Percentiles rank a stretch among this genome's conserved stretches.
Evolutionary conservation across 2,113 vertebrate species (phyloP).

Genomic region (Lophotis ruficrista): DNA sequence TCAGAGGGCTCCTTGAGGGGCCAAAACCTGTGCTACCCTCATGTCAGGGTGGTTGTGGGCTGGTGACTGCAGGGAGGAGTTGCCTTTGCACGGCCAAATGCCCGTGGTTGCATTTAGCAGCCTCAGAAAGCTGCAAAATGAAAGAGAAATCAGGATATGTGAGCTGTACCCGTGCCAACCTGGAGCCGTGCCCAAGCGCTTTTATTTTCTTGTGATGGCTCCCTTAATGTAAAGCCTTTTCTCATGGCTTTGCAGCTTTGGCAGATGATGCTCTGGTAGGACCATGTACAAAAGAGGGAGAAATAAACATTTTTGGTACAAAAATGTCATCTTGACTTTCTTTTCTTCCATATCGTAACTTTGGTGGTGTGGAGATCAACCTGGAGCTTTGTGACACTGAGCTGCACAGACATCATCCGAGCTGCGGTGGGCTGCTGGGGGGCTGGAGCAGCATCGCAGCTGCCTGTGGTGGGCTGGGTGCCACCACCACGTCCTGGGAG

Average conservation of each 20-base stretch:
- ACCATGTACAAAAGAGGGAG: background rate
- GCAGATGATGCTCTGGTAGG: background rate
- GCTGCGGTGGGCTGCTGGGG: background rate
- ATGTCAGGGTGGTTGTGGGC: rapidly evolving
- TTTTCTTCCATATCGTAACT: rapidly evolving
- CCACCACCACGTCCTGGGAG: background rate
- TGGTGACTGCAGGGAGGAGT: background rate
- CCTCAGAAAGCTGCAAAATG: background rate
- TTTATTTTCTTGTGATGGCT: background rate
- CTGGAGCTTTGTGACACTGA: background rate
- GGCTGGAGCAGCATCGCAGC: background rate
- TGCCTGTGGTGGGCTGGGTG: background rate
- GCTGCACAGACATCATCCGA: background rate
- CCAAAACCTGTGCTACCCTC: background rate
- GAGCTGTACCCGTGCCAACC: background rate
- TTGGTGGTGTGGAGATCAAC: background rate
- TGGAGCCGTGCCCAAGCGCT: background rate
- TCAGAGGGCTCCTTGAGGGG: background rate
- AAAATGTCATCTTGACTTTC: background rate
- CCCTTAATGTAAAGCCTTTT: background rate
- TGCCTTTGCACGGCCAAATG: background rate
- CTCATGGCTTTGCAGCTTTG: background rate
- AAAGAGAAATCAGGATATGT: background rate
- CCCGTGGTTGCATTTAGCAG: background rate
- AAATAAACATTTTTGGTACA: background rate